A percentile compares a stretch with the other conserved stretches of the same genome.
Conservation (phyloP, 2,113 vertebrate genomes). For the Myrmecobius fasciatus region DNA sequence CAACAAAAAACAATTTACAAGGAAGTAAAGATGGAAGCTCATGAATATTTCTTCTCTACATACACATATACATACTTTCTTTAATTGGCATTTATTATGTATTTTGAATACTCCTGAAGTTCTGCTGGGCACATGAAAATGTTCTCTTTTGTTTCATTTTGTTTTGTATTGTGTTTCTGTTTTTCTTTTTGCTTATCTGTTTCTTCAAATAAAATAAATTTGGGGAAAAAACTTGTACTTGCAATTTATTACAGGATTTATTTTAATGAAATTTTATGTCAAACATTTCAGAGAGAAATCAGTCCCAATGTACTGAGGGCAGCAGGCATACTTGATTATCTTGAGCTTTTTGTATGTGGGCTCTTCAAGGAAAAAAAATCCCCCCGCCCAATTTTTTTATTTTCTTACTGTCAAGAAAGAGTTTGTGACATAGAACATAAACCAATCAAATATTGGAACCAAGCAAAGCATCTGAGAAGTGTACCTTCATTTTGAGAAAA, state of each 20-base stretch:
- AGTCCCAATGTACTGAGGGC: neutral
- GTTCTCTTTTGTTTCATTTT: too few relatives aligned
- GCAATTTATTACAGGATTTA: neutral
- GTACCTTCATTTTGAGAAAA: slow-evolving; percentile 41
- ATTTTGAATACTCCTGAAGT: too few relatives aligned
- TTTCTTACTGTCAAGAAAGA: neutral
- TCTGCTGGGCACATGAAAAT: too few relatives aligned
- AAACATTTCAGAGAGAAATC: neutral
- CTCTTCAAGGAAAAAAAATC: neutral
- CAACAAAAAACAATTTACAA: too few relatives aligned
- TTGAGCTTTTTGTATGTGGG: neutral
- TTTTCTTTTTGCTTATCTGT: too few relatives aligned
- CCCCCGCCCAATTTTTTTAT: neutral
- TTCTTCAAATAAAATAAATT: too few relatives aligned
- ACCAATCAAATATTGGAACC: slow-evolving; percentile 20
- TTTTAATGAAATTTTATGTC: neutral
- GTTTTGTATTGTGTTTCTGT: too few relatives aligned
- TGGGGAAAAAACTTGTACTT: neutral
- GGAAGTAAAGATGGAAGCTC: too few relatives aligned
- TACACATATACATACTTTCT: too few relatives aligned
- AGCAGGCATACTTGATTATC: neutral
- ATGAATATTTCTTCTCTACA: too few relatives aligned
- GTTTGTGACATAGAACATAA: neutral
- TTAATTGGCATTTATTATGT: too few relatives aligned
- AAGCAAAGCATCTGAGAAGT: slow-evolving; percentile 11